These are phyloP conservation scores for Alauda arvensis DNA, from an alignment of 2,797 vertebrate species.

Conservation along the genomic window DNA sequence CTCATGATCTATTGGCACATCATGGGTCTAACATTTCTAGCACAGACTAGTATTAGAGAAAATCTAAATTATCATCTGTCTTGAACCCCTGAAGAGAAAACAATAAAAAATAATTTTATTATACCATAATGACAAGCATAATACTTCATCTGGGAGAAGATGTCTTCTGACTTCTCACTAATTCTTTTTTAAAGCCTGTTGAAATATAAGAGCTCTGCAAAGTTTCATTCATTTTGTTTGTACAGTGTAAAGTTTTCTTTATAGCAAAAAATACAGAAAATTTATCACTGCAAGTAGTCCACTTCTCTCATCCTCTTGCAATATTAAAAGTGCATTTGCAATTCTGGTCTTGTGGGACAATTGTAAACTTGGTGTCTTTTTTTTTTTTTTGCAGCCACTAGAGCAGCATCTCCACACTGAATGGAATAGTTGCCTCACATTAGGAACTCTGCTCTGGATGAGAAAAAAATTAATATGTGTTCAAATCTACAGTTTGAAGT, in stretches of 20 bases:
- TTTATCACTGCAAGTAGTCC: neutral
- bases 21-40: neutral
- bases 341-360: neutral
- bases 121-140: conserved; percentile 40
- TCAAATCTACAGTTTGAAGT: neutral
- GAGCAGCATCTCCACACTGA: neutral
- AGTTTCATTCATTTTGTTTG: conserved; percentile 16
- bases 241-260: neutral
- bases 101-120: conserved; percentile 55
- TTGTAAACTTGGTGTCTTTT: neutral
- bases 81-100: conserved; percentile 35
- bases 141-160: conserved; percentile 32
- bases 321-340: neutral
- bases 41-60: conserved; percentile 1
- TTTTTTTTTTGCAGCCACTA: neutral
- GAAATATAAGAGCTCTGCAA: conserved; percentile 1
- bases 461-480: neutral
- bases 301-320: neutral
- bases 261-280: conserved; percentile 7
- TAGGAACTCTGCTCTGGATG: neutral
- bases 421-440: neutral
- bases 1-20: conserved; percentile 17
- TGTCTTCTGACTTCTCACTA: conserved; percentile 25
- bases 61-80: conserved; percentile 53
- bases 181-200: conserved; percentile 27